These are phyloP conservation scores for Psittacula cyanocephala DNA, from an alignment of 2,113 vertebrate genomes.

Conservation along the genomic window DNA sequence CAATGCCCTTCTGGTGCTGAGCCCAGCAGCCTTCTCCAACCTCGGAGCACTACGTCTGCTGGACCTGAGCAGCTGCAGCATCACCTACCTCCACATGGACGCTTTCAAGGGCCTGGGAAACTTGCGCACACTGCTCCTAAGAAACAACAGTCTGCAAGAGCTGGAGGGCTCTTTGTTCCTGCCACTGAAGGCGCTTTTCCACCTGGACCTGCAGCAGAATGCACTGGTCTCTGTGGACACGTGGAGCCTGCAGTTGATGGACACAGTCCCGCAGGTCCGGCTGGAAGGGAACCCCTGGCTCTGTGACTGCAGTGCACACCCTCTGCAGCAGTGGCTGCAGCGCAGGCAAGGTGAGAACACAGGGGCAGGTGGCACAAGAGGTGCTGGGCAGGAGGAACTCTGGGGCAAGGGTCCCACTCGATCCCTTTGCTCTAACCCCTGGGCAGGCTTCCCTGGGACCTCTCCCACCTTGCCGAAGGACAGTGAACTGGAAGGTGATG, in stretches of 20 bases:
- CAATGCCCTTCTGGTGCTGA: constrained; percentile 73
- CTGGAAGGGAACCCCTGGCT: constrained; percentile 43
- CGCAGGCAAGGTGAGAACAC: not conserved
- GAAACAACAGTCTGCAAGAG: constrained; percentile 49
- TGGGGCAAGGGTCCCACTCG: accelerated
- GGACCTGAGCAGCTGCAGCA: constrained; percentile 69
- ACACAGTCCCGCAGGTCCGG: not conserved
- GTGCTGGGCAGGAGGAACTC: accelerated
- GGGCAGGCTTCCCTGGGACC: not conserved
- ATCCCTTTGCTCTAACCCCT: not conserved
- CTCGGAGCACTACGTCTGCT: constrained; percentile 32
- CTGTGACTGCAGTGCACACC: accelerated
- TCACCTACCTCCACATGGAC: constrained; percentile 36
- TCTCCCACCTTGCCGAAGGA: not conserved
- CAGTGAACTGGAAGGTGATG: not conserved
- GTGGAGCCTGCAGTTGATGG: constrained; percentile 1
- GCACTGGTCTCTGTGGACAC: not conserved
- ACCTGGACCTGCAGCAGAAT: constrained; percentile 61
- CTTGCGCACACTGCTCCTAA: constrained; percentile 60
- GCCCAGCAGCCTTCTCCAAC: constrained; percentile 68
- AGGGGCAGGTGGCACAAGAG: not conserved
- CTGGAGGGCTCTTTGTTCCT: constrained; percentile 1
- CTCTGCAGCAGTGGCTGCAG: constrained; percentile 38
- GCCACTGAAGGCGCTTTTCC: constrained; percentile 16
- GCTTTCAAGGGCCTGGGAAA: constrained; percentile 57